Evolutionary conservation across 2,113 vertebrate species (phyloP).

Genomic region (Oncorhynchus nerka): DNA sequence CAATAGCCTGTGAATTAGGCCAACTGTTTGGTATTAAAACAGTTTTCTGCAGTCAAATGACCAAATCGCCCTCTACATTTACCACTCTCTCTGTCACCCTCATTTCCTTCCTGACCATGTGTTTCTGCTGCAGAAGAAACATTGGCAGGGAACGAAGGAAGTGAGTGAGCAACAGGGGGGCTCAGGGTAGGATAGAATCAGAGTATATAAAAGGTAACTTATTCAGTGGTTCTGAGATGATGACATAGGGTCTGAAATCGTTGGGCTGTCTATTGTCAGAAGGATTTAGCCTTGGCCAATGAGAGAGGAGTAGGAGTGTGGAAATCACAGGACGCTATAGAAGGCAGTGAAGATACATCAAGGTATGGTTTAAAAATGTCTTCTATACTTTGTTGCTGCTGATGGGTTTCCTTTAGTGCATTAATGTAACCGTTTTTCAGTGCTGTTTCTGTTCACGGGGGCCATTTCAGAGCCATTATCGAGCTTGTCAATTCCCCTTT

Average conservation of each 20-base stretch:
- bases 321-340: not conserved
- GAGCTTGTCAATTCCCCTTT: conserved; percentile 39
- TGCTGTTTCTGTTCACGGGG: not conserved
- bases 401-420: not conserved
- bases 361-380: not conserved
- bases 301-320: not conserved
- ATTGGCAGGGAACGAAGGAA: not conserved
- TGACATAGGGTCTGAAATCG: conserved; percentile 25
- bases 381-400: not conserved
- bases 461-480: conserved; percentile 48
- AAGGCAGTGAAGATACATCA: not conserved
- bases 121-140: too few species aligned
- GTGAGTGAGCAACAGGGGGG: conserved; percentile 40
- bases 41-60: too few species aligned
- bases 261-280: not conserved
- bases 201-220: conserved; percentile 48
- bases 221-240: conserved; percentile 16
- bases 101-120: not conserved
- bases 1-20: too few species aligned
- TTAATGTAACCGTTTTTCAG: not conserved
- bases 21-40: too few species aligned
- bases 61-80: not conserved
- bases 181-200: conserved; percentile 30
- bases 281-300: not conserved
- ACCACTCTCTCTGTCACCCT: not conserved